A percentile compares a stretch with the other conserved stretches of the same genome.
phyloP scores from a whole-genome alignment of 2,113 vertebrate genomes.

The Tylochromis polylepis region DNA sequence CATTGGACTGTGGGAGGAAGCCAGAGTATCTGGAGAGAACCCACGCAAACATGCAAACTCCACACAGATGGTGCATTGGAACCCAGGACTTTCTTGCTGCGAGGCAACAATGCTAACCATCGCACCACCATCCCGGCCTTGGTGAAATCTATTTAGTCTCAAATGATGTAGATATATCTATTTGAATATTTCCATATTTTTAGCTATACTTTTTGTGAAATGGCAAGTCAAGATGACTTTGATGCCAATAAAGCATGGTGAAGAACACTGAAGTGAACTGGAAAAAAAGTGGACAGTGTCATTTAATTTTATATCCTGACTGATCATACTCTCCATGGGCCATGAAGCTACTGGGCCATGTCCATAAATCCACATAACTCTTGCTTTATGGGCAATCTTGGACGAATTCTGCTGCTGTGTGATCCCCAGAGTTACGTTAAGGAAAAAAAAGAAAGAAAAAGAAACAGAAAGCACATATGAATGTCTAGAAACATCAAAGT shows the following conservation, averaged over 20 bases:
- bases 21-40: not conserved
- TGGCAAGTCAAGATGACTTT: not conserved
- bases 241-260: not conserved
- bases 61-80: not conserved
- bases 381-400: not conserved
- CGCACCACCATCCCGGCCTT: not conserved
- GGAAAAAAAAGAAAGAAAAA: not conserved
- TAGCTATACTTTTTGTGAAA: not conserved
- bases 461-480: not conserved
- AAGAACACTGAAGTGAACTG: not conserved
- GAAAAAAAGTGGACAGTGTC: not conserved
- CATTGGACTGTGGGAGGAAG: not conserved
- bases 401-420: not conserved
- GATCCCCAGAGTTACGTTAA: not conserved
- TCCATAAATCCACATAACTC: not conserved
- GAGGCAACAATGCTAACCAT: not conserved
- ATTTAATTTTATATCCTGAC: not conserved
- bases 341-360: not conserved
- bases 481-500: not conserved
- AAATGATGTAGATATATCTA: not conserved
- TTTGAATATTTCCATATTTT: not conserved
- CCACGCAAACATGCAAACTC: rapidly evolving
- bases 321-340: not conserved
- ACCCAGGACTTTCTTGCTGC: not conserved
- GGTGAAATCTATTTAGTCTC: not conserved